Evolutionary conservation across 2,888 invertebrate genomes (phyloP), one percentile per base, ranked within the genome.

Genomic region (Iselma pallidipennis): DNA sequence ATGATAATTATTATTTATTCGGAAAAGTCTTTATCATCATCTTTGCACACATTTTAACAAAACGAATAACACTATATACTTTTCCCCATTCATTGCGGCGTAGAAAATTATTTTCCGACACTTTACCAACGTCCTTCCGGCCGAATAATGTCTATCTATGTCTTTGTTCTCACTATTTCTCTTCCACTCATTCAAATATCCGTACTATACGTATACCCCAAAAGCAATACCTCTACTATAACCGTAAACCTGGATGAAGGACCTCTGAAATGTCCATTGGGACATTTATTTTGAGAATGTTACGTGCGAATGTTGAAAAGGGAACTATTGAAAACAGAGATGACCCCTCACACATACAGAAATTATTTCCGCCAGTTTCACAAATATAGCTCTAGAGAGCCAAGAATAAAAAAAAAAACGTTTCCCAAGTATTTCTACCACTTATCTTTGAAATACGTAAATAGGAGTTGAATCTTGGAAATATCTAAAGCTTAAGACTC

Each of bases 1-100:
- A 61, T 60, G 52, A 52, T 52, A 57, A 61, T 61, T 48, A 51
- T 53, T 55, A 26, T 59, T 59, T 59, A 59, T 59, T 59, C 54
- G 50, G 49, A 55, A 59, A 54, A 52, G 45, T 51, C n/a, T 55
- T 48, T 49, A 58, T 53, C 58, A 53, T 33, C n/a, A 52, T 25
- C 25, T 21, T 29, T 19, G 16, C 21, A 19, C n/a, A 49, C n/a
- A n/a, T n/a, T 28, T 48, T 57, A 25, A 28, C 12, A 29, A 52
- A 51, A 45, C 37, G 26, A 12, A 37, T 50, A 16, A 42, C 50
- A 25, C 14, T 23, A 45, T 51, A 45, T n/a, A n/a, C n/a, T 29
- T 26, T 37, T 19, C 50, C 19, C 28, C 57, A 1, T 57, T 37
- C 55, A 26, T 26, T 29, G 45, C 57, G 42, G 49, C 28, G 19